A percentile compares a stretch with the other conserved stretches of the same genome.
Conservation (phyloP, 2,113 vertebrate genomes). For the Clarias gariepinus region DNA sequence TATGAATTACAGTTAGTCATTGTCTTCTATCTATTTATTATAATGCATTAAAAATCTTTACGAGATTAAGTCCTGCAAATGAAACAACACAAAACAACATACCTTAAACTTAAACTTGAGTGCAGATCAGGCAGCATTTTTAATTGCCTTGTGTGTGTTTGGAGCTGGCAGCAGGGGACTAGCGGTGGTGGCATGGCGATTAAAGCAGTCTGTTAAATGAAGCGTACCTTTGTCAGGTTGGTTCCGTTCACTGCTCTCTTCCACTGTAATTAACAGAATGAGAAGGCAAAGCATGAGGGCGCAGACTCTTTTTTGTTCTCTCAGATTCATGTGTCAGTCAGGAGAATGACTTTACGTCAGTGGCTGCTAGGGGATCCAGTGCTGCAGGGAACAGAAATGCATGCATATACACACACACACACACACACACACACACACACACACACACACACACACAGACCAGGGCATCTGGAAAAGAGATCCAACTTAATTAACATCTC, state of each 20-base stretch:
- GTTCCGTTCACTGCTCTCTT: conserved; percentile 45
- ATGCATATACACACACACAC: conserved; percentile 25
- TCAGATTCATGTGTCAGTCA: conserved; percentile 45
- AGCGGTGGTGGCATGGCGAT: conserved; percentile 32
- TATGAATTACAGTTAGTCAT: neutral
- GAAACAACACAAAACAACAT: conserved; percentile 29
- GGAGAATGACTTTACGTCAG: conserved; percentile 35
- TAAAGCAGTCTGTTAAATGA: conserved; percentile 49
- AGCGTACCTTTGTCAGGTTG: conserved; percentile 50
- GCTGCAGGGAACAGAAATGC: neutral
- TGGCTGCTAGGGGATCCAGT: conserved; percentile 49
- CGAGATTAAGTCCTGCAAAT: neutral
- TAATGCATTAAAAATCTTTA: neutral
- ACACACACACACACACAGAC: neutral
- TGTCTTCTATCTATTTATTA: neutral
- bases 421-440: neutral
- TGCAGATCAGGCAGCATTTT: conserved; percentile 17
- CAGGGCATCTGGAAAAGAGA: conserved; percentile 15
- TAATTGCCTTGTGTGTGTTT: conserved; percentile 40
- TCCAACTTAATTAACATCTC: conserved; percentile 39
- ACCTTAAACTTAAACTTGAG: conserved; percentile 36
- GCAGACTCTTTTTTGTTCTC: conserved; percentile 37
- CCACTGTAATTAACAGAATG: conserved; percentile 40
- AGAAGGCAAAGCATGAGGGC: conserved; percentile 25
- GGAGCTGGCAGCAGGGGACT: conserved; percentile 32